Evolutionary conservation across 2,113 vertebrate genomes (phyloP).

Genomic region (Hemiscyllium ocellatum): DNA sequence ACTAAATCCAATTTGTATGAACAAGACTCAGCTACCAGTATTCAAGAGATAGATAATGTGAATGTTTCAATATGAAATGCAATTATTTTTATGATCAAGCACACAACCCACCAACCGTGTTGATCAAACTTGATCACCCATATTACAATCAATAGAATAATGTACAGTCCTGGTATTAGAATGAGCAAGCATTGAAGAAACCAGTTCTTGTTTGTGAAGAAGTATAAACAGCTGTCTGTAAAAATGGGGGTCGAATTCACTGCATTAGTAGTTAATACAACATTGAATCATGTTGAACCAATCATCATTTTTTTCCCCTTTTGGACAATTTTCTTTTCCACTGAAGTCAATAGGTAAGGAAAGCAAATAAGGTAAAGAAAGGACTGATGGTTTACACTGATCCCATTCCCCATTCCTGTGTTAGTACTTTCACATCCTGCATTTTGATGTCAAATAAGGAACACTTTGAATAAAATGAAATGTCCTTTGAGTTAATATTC

Average conservation of each 20-base stretch:
- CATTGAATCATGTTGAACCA: not conserved
- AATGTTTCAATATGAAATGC: not conserved
- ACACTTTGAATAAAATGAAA: not conserved
- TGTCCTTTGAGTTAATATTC: not conserved
- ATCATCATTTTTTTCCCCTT: not conserved
- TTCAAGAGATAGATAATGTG: not conserved
- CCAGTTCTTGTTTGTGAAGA: not conserved
- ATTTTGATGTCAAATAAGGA: not conserved
- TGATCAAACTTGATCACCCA: not conserved
- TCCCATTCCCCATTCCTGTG: no score
- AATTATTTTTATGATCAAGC: not conserved
- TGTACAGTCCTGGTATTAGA: not conserved
- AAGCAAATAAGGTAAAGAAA: no score
- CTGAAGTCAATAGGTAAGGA: not conserved
- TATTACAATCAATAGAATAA: not conserved
- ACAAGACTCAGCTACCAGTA: not conserved
- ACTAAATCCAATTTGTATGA: slow-evolving; percentile 15
- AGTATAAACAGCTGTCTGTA: not conserved
- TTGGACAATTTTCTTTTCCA: not conserved
- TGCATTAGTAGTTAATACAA: not conserved
- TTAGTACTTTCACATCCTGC: no score
- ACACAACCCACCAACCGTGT: not conserved
- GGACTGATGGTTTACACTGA: not conserved
- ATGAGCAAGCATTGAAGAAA: not conserved
- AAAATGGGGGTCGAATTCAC: not conserved